Base-by-base conservation (phyloP, 2,797 vertebrate species). In the Characodon lateralis region DNA sequence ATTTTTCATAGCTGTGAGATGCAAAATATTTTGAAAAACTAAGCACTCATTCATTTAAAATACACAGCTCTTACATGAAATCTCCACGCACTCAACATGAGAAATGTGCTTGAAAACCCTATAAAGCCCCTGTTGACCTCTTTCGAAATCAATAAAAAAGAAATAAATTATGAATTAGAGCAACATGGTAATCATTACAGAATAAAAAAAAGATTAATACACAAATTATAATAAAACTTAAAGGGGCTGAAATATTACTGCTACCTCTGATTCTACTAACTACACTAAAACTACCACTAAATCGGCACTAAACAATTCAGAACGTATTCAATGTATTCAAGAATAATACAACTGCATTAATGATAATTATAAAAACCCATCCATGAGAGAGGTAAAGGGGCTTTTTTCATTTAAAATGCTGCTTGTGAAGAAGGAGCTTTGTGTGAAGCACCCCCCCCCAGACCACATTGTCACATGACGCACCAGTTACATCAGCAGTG, bases 351-450 rank as follows among this genome's bases (percentile, higher is more conserved):
- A 94, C 89, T 91, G 91, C 87, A 87, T 86, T 88, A 88, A 89
- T 90, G 87, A 91, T 87, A 91, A 88, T 85, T 82, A 81, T 78
- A 91, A 92, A 91, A 92, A 73, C 26, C 84, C 91, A 90, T 93
- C 91, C 92, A 92, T 94, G 89, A 95, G 91, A 94, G 94, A 94
- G 94, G 94, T 95, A 94, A 94, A 93, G 93, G 94, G 94, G 92
- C 92, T 92, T 93, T 83, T 91, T 93, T 89, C 88, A 89, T 94
- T 92, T 94, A 93, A 93, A 93, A 94, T 89, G 93, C 88, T 93
- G 91, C 89, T 90, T 93, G 91, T 89, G 91, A 89, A 85, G 77
- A 86, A 82, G 87, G 86, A 87, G 88, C 84, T 77, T 93, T 89
- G 89, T 91, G 84, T 89, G 90, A 93, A 85, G 81, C 88, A 7